Percentiles rank a stretch among this genome's conserved stretches.
Conservation (phyloP, 2,113 vertebrate genomes). For the Vimba vimba region DNA sequence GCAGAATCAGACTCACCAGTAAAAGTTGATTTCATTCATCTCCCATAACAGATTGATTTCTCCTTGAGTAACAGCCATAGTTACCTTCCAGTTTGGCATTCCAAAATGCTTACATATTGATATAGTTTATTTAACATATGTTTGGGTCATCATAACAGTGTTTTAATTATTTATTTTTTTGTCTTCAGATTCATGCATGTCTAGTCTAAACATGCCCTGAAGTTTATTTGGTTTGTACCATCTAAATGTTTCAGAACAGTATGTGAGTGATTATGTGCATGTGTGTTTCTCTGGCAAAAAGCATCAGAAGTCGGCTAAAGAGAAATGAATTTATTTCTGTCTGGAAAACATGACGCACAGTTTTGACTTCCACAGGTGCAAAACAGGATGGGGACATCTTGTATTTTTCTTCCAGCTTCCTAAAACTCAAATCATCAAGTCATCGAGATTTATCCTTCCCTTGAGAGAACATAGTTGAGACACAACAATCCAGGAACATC, state of each 20-base stretch:
- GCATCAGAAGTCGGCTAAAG: not conserved
- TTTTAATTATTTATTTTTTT: constrained; percentile 33
- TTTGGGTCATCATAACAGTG: constrained; percentile 23
- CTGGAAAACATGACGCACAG: constrained; percentile 39
- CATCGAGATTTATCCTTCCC: not conserved
- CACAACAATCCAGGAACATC: not conserved
- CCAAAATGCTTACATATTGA: constrained; percentile 32
- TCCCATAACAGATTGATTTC: constrained; percentile 37
- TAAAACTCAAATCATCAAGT: constrained; percentile 20
- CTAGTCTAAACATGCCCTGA: constrained; percentile 15
- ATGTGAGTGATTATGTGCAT: constrained; percentile 12
- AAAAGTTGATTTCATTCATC: constrained; percentile 48
- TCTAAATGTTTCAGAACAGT: constrained; percentile 37
- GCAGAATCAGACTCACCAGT: constrained; percentile 44
- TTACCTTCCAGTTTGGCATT: constrained; percentile 32
- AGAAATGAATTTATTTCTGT: constrained; percentile 28
- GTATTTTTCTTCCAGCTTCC: constrained; percentile 26
- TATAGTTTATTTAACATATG: constrained; percentile 43
- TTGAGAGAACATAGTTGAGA: constrained; percentile 23
- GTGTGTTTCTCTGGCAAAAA: constrained; percentile 30
- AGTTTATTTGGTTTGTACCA: constrained; percentile 31
- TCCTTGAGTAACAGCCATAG: constrained; percentile 26
- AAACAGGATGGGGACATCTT: constrained; percentile 24
- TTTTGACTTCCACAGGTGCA: constrained; percentile 34
- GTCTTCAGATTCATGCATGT: not conserved